phyloP scores from a whole-genome alignment of 2,797 vertebrate genomes.

The Gambusia yucatana region DNA sequence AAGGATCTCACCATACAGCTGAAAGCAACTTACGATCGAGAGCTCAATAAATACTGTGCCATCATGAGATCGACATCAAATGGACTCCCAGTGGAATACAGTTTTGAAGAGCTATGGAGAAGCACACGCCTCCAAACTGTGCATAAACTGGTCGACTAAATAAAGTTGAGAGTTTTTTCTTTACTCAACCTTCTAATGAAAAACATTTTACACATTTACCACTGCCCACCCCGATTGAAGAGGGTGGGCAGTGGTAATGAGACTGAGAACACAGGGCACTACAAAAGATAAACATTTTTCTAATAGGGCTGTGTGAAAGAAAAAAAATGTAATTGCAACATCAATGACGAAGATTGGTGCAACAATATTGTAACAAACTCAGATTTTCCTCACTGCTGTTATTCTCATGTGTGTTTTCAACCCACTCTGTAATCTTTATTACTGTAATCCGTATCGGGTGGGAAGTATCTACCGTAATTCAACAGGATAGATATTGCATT shows the following conservation, averaged over 20 bases:
- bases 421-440: neutral
- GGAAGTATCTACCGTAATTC: neutral
- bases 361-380: neutral
- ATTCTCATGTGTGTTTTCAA: neutral
- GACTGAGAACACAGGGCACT: neutral
- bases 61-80: neutral
- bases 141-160: neutral
- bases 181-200: neutral
- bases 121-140: neutral
- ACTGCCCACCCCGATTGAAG: no score
- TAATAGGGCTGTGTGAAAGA: neutral
- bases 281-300: neutral
- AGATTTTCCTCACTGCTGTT: neutral
- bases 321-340: neutral
- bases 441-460: neutral
- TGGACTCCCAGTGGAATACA: neutral
- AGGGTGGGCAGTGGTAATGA: neutral
- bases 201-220: neutral
- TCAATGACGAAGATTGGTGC: neutral
- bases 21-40: neutral
- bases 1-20: neutral
- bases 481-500: neutral
- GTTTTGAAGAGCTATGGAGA: neutral
- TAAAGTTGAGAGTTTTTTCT: neutral
- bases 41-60: neutral